Base-by-base conservation (phyloP, 2,113 vertebrate genomes). In the Strigops habroptila region DNA sequence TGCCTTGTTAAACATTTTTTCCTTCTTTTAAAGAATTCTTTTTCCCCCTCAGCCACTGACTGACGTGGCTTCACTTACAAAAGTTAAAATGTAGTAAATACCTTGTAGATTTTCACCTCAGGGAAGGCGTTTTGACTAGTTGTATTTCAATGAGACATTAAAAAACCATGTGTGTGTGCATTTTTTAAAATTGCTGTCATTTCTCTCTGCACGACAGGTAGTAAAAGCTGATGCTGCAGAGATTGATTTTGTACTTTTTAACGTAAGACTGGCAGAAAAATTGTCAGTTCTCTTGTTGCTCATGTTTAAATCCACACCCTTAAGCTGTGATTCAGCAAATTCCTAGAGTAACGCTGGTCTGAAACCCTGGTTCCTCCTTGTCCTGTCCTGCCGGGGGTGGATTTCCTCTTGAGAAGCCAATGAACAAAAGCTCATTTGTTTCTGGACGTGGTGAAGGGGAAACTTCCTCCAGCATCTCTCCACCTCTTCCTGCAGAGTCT, bases 301-400 rank as follows among this genome's bases (percentile, higher is more conserved):
- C 18, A 15, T 68, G 35, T 86, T 91, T 86, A 84, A 95, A 91
- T 71, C 88, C 78, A 69, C 83, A 46, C 70, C 83, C 96, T 62
- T 37, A 10, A 86, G 67, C 92, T 63, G 92, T 95, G 93, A 96
- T 92, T 96, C 95, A 96, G 95, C 96, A 79, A 41, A 88, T 96
- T 94, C 81, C 81, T 63, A 9, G 74, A 82, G 57, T 53, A 77
- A 82, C 30, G 12, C 46, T 21, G 48, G 14, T 77, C 78, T 82
- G 86, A 78, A 84, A 46, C 25, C 22, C 9, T 3, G 23, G n/a
- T 94, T 95, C 95, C 86, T 97, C 88, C 81, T 92, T 55, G 79
- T 80, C 67, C 71, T 77, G 63, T 86, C 85, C 63, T 85, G 64
- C 44, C 0, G 19, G 93, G 86, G 69, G 51, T 78, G 96, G 96